Evolutionary conservation across 2,113 vertebrate genomes (phyloP), one percentile per base, ranked within the genome.

Genomic region (Rhadina sibilatrix): DNA sequence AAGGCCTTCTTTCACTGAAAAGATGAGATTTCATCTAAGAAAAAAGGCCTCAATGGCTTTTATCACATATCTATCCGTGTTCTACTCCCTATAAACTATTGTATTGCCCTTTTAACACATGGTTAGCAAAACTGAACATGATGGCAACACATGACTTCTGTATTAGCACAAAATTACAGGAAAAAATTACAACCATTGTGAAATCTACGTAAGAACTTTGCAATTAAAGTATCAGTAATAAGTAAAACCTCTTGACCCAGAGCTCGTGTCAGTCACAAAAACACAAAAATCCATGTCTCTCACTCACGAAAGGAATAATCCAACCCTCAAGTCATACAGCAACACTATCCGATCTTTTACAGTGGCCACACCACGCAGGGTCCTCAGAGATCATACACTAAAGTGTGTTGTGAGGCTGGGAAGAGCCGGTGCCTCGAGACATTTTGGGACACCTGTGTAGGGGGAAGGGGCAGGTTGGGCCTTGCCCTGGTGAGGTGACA

Each of bases 351-450:
- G 38, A 31, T 3, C 6, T 70, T 63, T 78, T 24, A 35, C 21
- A 38, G 12, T 27, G 37, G 11, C 18, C 13, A 77, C 10, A 33
- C 10, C 4, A 5, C 10, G 42, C 0, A 12, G 40, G 19, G 16
- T 60, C 49, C 17, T 46, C 42, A n/a, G 3, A 16, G 13, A 37
- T 35, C 22, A 25, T 20, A 37, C 23, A 11, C 31, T 52, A 75
- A 56, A 47, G 44, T 12, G 56, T 7, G 17, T 28, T 33, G 22
- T 18, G 53, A 52, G 13, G 31, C 21, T 37, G 14, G 53, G 17
- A 68, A 44, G 25, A 37, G 8, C 20, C 1, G 2, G 27, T 12
- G 22, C 33, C 46, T 52, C 1, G 0, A 52, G 46, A 33, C 33
- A 37, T 46, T 87, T 53, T 69, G 46, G 27, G 54, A 14, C 17